Percentiles rank a stretch among this genome's conserved stretches.
Evolutionary conservation across 2,888 invertebrate species (phyloP).

Genomic region (Euplagia quadripunctaria): DNA sequence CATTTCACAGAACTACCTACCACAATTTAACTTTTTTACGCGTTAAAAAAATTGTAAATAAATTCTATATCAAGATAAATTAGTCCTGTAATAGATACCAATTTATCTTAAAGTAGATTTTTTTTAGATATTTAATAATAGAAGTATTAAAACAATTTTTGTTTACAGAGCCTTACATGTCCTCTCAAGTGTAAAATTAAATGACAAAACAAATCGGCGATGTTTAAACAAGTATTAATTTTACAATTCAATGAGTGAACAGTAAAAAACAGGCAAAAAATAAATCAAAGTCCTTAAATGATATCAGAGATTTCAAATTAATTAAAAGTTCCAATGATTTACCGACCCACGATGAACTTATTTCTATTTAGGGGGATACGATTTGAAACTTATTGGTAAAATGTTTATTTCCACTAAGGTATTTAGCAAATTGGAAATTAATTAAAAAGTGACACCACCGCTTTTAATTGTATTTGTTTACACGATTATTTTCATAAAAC

Average conservation of each 20-base stretch:
- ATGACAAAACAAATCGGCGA: not conserved
- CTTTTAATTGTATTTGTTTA: too few relatives aligned
- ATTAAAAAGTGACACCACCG: not conserved
- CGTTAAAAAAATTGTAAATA: too few relatives aligned
- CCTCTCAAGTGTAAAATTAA: not conserved
- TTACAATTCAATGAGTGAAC: not conserved
- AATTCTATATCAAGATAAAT: too few relatives aligned
- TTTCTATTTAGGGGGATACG: constrained; percentile 7
- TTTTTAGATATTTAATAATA: too few relatives aligned
- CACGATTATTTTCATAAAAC: too few relatives aligned
- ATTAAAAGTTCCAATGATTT: constrained; percentile 30
- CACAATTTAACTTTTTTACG: too few relatives aligned
- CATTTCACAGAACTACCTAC: too few relatives aligned
- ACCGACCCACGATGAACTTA: not conserved
- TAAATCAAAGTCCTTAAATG: not conserved
- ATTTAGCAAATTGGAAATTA: constrained; percentile 19
- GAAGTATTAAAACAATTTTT: too few relatives aligned
- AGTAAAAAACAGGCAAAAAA: not conserved
- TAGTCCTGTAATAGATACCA: too few relatives aligned
- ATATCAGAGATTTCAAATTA: constrained; percentile 15
- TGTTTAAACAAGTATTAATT: not conserved
- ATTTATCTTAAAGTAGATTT: too few relatives aligned
- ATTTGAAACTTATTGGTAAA: constrained; percentile 13
- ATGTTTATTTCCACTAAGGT: constrained; percentile 11
- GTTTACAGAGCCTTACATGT: too few relatives aligned